Percentiles rank a stretch among this genome's conserved stretches.
Conservation (phyloP, 92 coral and sea anemone genomes). For the Epizoanthus rinbou region DNA sequence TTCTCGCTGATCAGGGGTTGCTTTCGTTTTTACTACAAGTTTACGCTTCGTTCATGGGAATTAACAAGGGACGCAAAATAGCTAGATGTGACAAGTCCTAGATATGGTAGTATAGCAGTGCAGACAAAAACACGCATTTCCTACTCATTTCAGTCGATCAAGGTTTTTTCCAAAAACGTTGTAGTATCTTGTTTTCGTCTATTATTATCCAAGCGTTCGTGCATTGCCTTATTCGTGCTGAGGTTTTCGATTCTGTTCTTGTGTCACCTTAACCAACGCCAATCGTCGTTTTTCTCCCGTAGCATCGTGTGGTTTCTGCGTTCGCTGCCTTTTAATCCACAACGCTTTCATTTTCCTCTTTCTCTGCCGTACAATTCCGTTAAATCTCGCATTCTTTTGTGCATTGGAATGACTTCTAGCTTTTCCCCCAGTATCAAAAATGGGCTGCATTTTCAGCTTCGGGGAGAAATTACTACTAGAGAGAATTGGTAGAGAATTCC, state of each 20-base stretch:
- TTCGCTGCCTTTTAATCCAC: constrained; percentile 12
- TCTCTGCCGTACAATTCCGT: not conserved
- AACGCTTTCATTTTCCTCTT: constrained; percentile 5
- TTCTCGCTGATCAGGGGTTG: too few relatives aligned
- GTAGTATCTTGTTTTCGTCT: too few relatives aligned
- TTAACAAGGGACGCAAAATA: too few relatives aligned
- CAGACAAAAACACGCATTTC: too few relatives aligned
- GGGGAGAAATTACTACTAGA: constrained; percentile 39
- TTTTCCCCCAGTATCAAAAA: constrained; percentile 12
- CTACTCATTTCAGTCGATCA: too few relatives aligned
- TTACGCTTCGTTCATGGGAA: too few relatives aligned
- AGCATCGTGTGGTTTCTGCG: not conserved
- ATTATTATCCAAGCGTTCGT: too few relatives aligned
- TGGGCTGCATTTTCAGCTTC: constrained; percentile 9
- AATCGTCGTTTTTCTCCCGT: not conserved
- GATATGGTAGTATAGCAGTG: too few relatives aligned
- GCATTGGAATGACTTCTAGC: constrained; percentile 20
- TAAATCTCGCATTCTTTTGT: not conserved
- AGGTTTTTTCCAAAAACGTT: too few relatives aligned
- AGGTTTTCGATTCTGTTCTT: not conserved
- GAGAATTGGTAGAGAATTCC: constrained; percentile 16
- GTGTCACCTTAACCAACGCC: not conserved
- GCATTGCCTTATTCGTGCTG: not conserved
- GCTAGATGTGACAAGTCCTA: too few relatives aligned
- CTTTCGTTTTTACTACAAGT: too few relatives aligned